Evolutionary conservation across 1,140 invertebrate species (phyloP), one percentile per base, ranked within the genome.

Genomic region (Harpegnathos saltator): DNA sequence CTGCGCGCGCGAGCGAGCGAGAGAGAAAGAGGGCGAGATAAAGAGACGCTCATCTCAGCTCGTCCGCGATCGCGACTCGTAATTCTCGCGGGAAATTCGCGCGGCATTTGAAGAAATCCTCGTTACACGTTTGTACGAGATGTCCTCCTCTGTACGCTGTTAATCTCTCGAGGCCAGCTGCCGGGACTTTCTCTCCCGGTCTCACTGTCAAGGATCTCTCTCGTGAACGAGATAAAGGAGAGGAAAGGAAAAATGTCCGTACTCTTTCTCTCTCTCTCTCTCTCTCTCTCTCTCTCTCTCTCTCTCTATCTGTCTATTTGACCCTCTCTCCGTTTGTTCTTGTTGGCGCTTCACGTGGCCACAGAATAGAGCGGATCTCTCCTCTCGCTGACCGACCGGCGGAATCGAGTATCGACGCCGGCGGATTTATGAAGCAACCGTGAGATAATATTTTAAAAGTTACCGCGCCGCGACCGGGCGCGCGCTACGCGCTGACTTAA

Each of bases 101-200:
- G 38, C n/a, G 44, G 61, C 44, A 52, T 75, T 44, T 17, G 14
- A 65, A 38, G 58, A 86, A 78, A 71, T 7, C 17, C 9, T 0
- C 17, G 58, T 72, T 22, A 54, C 14, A 38, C 1, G 56, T 75
- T 71, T 29, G 29, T 11, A 12, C 12, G 14, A 50, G 15, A 66
- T 66, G 54, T 85, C 48, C 50, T 74, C 68, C 24, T 65, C 62
- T 69, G 19, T 17, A 19, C 24, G 44, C 17, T 50, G 77, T 77
- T 87, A 68, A 69, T 87, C 61, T 77, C 44, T 66, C 24, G 56
- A 29, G n/a, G n/a, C 7, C 15, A 68, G 44, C 63, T 75, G 56
- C 22, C 19, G 65, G 29, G 73, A 87, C 87, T 88, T 88, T 88
- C 86, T 87, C 38, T 44, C 38, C 4, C 85, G 50, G 12, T 12